Base-by-base conservation (phyloP, 1,140 invertebrate species). In the Dendrolimus kikuchii region DNA sequence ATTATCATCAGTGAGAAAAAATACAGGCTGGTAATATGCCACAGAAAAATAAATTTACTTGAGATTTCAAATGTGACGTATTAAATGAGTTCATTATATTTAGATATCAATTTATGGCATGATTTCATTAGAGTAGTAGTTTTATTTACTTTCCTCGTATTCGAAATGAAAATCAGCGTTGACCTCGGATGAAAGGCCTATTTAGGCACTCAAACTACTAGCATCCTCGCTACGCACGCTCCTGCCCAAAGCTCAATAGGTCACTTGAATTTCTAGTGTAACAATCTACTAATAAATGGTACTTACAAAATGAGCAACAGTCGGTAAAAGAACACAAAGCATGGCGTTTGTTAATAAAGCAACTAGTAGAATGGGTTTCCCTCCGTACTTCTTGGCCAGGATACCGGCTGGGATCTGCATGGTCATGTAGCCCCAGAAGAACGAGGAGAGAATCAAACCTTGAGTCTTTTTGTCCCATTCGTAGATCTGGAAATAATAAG, bases 331-430 rank as follows among this genome's bases (percentile, higher is more conserved):
- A 59, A 85, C 75, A 57, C 86, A 87, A 70, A 92, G 70, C 6
- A 91, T 42, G 2, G 88, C 86, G 8, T 85, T 89, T 0, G 84
- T 51, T 0, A 90, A 48, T 23, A 89, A 64, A 0, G 84, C 67
- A 0, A 75, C 53, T 7, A 88, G 82, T 38, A 92, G 71, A 2
- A 92, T 76, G n/a, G 83, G 77, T 61, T 91, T 91, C 4, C 89
- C 88, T 5, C 90, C 90, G 44, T 88, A 88, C 45, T 76, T 77
- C 59, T 90, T 89, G 0, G 89, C 79, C 5, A 91, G 46, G 4
- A 89, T 60, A 2, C 91, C 91, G 6, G 87, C 89, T 0, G 90
- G 90, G 0, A 92, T 75, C 64, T 92, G 92, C 46, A 90, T 90
- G 7, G 86, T 5, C 7, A 88, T 75, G 64, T 91, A 92, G 6